Base-by-base conservation (phyloP, 2,888 invertebrate genomes). In the Ceratothoa steindachneri region DNA sequence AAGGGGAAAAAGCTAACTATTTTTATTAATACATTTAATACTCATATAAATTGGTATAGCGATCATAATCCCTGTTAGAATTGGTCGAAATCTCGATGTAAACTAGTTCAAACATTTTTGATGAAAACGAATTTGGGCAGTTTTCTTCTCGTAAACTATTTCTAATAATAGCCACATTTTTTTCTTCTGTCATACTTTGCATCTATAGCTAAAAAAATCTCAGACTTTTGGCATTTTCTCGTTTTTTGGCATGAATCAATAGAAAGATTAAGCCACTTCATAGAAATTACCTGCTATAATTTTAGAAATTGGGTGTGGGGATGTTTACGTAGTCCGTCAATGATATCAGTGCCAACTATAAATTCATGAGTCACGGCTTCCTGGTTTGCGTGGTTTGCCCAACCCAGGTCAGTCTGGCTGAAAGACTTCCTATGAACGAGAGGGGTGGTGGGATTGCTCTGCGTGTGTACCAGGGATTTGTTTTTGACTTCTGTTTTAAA, bases 221-320 rank as follows among this genome's bases (percentile, higher is more conserved):
- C n/a, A n/a, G n/a, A n/a, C n/a, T n/a, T 55, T 60, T 70, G 60
- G 30, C 70, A 30, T 70, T 67, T 67, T 19, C 31, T 27, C 67
- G 31, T 41, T 22, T 41, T 19, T 31, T 9, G 41, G n/a, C 31
- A 41, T 27, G 22, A 24, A 30, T 67, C 31, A 27, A 22, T 72
- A 30, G 66, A 74, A 30, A 30, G 65, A 60, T 71, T 71, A 75
- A 72, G 60, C 52, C 69, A 72, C 69, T 52, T 71, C 30, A 24
- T 52, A n/a, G 22, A 72, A 72, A 75, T 72, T 72, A 72, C 66
- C 24, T 52, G 31, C 30, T 31, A 41, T 75, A 75, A 72, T 41
- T 72, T 69, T 75, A 75, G 75, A 52, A 31, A 24, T 65, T 75
- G 72, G 69, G 75, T 72, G 75, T 72, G 75, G 75, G 75, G 75